Evolutionary conservation across 2,888 invertebrate species (phyloP).

Genomic region (Griposia aprilina): DNA sequence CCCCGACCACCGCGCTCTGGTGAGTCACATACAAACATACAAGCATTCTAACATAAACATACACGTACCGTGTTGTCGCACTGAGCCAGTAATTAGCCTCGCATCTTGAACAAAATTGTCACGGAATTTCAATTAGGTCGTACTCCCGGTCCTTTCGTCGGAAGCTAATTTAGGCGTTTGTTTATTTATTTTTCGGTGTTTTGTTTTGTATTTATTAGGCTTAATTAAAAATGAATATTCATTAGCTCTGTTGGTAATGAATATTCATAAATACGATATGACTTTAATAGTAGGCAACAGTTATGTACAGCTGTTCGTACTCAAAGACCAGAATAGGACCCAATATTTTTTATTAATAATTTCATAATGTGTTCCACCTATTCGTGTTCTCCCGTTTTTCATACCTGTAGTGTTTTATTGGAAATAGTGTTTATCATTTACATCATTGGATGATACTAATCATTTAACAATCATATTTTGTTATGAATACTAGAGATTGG

Average conservation of each 20-base stretch:
- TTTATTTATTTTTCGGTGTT: background rate
- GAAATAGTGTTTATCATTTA: background rate
- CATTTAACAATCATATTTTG: background rate
- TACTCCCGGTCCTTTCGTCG: no score
- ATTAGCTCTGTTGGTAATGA: background rate
- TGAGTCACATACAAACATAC: constrained; percentile 80
- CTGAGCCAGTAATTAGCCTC: constrained; percentile 77
- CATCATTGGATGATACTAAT: background rate
- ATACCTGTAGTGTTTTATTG: background rate
- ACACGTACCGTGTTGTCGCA: constrained; percentile 43
- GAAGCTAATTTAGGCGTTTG: constrained; percentile 18
- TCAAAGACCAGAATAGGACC: background rate
- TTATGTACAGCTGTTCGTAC: background rate
- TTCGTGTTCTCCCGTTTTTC: background rate
- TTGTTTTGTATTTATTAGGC: background rate
- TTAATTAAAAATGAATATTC: background rate
- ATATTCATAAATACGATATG: background rate
- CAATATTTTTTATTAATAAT: background rate
- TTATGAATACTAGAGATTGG: background rate
- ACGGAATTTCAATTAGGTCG: constrained; percentile 44
- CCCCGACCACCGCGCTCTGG: constrained; percentile 79
- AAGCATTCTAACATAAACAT: constrained; percentile 54
- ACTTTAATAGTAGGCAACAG: background rate
- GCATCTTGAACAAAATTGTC: constrained; percentile 81
- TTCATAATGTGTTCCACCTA: background rate